phyloP scores from a whole-genome alignment of 2,888 invertebrate genomes.

The Vannuccia rotundouncinata region DNA sequence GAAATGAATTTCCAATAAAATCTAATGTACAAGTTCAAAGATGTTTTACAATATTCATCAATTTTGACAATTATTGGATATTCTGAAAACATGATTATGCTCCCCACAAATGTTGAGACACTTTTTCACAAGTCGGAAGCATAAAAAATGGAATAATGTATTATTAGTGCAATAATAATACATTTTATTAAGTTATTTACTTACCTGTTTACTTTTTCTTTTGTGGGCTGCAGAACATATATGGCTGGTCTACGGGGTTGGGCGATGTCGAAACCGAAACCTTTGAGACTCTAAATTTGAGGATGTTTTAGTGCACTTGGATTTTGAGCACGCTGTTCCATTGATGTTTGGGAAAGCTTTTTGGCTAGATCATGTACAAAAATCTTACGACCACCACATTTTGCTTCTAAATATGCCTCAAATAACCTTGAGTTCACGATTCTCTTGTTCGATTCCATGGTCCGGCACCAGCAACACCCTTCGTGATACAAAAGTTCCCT shows the following conservation, averaged over 20 bases:
- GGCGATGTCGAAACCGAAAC: conserved; percentile 23
- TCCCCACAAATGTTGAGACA: too few relatives aligned
- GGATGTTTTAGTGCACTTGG: background rate
- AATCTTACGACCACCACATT: background rate
- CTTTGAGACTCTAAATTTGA: conserved; percentile 1
- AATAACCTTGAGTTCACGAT: conserved; percentile 34
- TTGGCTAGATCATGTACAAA: background rate
- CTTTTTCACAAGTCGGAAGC: too few relatives aligned
- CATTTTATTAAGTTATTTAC: background rate
- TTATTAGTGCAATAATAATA: too few relatives aligned
- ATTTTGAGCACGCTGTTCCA: background rate
- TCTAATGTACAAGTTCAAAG: too few relatives aligned
- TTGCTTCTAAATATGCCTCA: too few relatives aligned
- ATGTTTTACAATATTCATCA: too few relatives aligned
- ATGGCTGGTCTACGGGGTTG: too few relatives aligned
- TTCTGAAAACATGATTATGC: too few relatives aligned
- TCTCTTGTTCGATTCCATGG: conserved; percentile 37
- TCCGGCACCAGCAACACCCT: conserved; percentile 32
- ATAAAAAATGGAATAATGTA: too few relatives aligned
- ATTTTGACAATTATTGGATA: too few relatives aligned
- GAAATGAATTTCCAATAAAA: too few relatives aligned
- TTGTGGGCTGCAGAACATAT: conserved; percentile 16
- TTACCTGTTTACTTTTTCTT: conserved; percentile 8
- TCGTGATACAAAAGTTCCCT: conserved; percentile 37
- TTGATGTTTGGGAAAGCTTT: background rate